A percentile compares a stretch with the other conserved stretches of the same genome.
Evolutionary conservation across 2,888 invertebrate species (phyloP).

Genomic region (Tortricodes alternella): DNA sequence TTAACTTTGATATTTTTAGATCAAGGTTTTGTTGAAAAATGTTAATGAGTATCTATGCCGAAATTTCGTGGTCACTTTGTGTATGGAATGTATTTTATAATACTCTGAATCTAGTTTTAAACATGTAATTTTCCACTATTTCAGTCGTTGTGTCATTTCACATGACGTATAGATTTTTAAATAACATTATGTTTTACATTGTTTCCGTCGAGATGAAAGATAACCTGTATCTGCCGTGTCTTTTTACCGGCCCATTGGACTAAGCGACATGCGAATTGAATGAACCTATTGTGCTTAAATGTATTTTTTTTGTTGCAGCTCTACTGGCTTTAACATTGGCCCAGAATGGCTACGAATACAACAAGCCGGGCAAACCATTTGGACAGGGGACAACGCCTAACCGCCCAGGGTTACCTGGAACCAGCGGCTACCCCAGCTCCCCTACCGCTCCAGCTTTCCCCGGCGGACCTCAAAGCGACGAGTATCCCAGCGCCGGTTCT

Average conservation of each 20-base stretch:
- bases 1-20: slow-evolving; percentile 23
- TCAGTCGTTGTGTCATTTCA: slow-evolving; percentile 14
- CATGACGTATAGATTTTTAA: slow-evolving; percentile 24
- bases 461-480: slow-evolving; percentile 47
- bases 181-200: slow-evolving; percentile 28
- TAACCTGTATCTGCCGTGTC: slow-evolving; percentile 16
- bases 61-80: not conserved
- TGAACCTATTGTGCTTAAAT: slow-evolving; percentile 23
- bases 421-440: slow-evolving; percentile 51
- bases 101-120: not conserved
- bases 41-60: slow-evolving; percentile 1
- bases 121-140: not conserved
- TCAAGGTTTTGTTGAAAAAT: slow-evolving; percentile 19
- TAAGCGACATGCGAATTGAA: slow-evolving; percentile 21
- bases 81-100: not conserved
- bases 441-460: slow-evolving; percentile 57
- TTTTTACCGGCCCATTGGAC: slow-evolving; percentile 30
- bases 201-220: slow-evolving; percentile 23
- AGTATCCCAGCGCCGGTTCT: slow-evolving; percentile 47
- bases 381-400: slow-evolving; percentile 57
- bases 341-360: slow-evolving; percentile 90
- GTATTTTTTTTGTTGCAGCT: slow-evolving; percentile 55
- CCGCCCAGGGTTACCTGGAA: slow-evolving; percentile 51
- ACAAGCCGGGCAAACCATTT: slow-evolving; percentile 85
- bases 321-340: slow-evolving; percentile 63